These are phyloP conservation scores for Pedionomus torquatus DNA, from an alignment of 2,113 vertebrate species.

Conservation along the genomic window DNA sequence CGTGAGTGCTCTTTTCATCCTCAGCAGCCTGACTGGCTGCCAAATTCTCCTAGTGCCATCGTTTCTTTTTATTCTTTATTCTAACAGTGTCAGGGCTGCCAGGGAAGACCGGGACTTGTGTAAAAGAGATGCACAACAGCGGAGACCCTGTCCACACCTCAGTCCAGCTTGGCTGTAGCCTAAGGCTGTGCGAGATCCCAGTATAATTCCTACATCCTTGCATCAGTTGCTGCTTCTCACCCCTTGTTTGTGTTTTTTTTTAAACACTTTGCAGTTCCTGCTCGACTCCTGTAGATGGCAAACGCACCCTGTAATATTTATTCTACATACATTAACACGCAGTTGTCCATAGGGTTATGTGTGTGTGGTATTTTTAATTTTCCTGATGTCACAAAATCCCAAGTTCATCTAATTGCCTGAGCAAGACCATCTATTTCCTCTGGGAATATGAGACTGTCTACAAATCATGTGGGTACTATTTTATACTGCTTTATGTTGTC, in stretches of 20 bases:
- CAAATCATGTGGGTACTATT: not conserved
- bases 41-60: not conserved
- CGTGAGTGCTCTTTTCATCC: not conserved
- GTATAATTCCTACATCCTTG: not conserved
- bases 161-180: not conserved
- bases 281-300: conserved; percentile 43
- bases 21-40: not conserved
- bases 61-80: not conserved
- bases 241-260: not conserved
- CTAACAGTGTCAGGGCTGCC: not conserved
- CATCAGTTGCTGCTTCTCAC: not conserved
- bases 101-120: not conserved
- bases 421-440: not conserved
- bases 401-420: not conserved
- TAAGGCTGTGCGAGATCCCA: not conserved
- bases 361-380: not conserved
- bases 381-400: not conserved
- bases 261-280: not conserved
- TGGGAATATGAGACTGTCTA: not conserved
- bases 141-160: not conserved
- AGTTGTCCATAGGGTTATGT: not conserved
- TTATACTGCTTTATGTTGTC: not conserved
- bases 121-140: not conserved
- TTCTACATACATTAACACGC: not conserved
- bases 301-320: not conserved